Evolutionary conservation across 2,113 vertebrate genomes (phyloP), one percentile per base, ranked within the genome.

Genomic region (Saguinus imperator): DNA sequence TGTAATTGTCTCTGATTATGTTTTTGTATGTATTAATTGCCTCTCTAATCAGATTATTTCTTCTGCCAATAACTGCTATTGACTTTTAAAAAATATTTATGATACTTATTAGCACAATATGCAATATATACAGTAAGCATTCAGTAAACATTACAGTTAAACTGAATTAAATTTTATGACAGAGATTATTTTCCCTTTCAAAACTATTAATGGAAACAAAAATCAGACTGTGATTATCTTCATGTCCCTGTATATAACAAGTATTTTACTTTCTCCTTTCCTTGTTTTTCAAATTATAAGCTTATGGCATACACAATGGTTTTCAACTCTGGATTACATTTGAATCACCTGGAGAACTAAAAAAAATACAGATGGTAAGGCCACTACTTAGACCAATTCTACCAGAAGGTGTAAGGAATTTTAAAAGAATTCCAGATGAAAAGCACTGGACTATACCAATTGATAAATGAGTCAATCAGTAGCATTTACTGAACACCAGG

Each of bases 41-140:
- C 87, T 89, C 40, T 81, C 48, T 95, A 95, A 95, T 94, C 81
- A 89, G 72, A 96, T 97, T 96, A 89, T 89, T 87, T 29, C 14
- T 17, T 91, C 80, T 94, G 90, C 89, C 87, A 93, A 89, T 20
- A 97, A 84, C 32, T 89, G 55, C 45, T 81, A 86, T 5, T 95
- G 40, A 86, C 40, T 96, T 94, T 86, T 35, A 66, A 92, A 95
- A 43, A 86, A 48, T 50, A 91, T 87, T 94, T 37, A 72, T 57
- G 16, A 73, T 32, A 92, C 20, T 94, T 82, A 92, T 64, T 94
- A 94, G 48, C 77, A 75, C 61, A 92, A 27, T 86, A 18, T 89
- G 68, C 21, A 86, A 66, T 45, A 14, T 83, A 75, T 50, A 52
- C 25, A 91, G 50, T 57, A 89, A 92, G 16, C 7, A 48, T n/a